Conservation (phyloP, 2,797 vertebrate genomes). For the Epinephelus coioides region DNA sequence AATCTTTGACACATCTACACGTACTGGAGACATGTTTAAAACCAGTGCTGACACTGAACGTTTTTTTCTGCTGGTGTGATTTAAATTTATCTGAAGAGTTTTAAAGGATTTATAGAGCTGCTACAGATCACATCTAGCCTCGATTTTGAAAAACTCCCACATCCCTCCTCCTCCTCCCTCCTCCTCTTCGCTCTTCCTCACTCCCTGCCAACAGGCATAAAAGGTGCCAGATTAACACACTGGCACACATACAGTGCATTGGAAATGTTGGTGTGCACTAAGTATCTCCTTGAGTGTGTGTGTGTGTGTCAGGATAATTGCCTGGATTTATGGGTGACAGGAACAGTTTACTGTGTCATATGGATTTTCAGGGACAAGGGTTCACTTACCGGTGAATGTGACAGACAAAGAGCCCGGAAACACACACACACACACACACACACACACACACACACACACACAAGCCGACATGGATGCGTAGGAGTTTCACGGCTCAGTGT, state of each 20-base stretch:
- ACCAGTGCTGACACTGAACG: background rate
- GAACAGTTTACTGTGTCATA: slow-evolving; percentile 76
- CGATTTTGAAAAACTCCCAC: slow-evolving; percentile 35
- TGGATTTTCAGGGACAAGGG: slow-evolving; percentile 75
- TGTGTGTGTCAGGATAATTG: slow-evolving; percentile 63
- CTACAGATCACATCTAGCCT: slow-evolving; percentile 34
- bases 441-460: slow-evolving; percentile 24
- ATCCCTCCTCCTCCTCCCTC: slow-evolving; percentile 3
- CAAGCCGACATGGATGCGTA: slow-evolving; percentile 31
- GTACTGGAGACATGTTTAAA: background rate
- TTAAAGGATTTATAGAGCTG: slow-evolving; percentile 42
- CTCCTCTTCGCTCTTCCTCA: slow-evolving; percentile 26
- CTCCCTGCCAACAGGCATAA: slow-evolving; percentile 57
- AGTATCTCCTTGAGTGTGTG: slow-evolving; percentile 28
- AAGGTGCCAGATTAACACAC: slow-evolving; percentile 68
- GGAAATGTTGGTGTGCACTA: slow-evolving; percentile 26
- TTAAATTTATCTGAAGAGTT: slow-evolving; percentile 41
- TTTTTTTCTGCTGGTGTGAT: slow-evolving; percentile 8
- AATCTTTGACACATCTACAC: background rate
- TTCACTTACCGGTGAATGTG: slow-evolving; percentile 77
- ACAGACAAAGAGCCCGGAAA: slow-evolving; percentile 51
- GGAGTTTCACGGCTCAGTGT: slow-evolving; percentile 60
- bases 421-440: slow-evolving; percentile 30
- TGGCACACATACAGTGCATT: slow-evolving; percentile 51
- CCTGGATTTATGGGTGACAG: slow-evolving; percentile 72